Evolutionary conservation across 2,888 invertebrate species (phyloP).

Genomic region (Nymphalis polychloros): DNA sequence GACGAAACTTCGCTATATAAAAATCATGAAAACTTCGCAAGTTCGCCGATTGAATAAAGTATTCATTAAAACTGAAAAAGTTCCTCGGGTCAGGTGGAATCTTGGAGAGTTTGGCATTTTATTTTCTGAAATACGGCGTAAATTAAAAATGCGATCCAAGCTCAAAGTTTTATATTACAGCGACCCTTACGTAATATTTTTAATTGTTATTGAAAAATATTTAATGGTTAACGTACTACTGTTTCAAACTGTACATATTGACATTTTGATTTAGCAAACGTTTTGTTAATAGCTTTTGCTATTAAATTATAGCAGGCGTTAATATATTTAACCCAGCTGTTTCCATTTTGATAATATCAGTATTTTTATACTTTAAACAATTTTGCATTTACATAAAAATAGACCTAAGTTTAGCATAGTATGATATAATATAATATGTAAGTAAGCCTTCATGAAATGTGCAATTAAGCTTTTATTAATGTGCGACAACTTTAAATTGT

Average conservation of each 20-base stretch:
- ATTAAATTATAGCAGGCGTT: background rate
- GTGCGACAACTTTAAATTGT: background rate
- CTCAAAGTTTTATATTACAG: constrained; percentile 31
- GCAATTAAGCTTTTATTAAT: too few relatives aligned
- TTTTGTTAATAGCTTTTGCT: constrained; percentile 8
- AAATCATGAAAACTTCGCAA: constrained; percentile 73
- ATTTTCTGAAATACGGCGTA: constrained; percentile 34
- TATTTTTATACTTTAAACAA: too few relatives aligned
- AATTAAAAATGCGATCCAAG: constrained; percentile 41
- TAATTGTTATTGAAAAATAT: constrained; percentile 14
- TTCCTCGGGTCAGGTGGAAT: constrained; percentile 62
- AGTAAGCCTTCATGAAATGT: too few relatives aligned
- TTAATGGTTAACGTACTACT: background rate
- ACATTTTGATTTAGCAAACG: constrained; percentile 4
- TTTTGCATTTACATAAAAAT: too few relatives aligned
- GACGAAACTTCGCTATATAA: constrained; percentile 70
- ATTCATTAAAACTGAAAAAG: constrained; percentile 68
- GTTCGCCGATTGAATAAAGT: constrained; percentile 68
- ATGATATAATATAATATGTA: too few relatives aligned
- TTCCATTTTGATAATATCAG: too few relatives aligned
- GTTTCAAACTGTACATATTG: background rate
- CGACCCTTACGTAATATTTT: constrained; percentile 18
- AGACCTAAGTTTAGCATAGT: too few relatives aligned
- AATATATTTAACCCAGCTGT: too few relatives aligned
- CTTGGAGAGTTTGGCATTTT: constrained; percentile 30